Conservation (phyloP, 2,888 invertebrate genomes). For the Pristionchus maxplancki region DNA sequence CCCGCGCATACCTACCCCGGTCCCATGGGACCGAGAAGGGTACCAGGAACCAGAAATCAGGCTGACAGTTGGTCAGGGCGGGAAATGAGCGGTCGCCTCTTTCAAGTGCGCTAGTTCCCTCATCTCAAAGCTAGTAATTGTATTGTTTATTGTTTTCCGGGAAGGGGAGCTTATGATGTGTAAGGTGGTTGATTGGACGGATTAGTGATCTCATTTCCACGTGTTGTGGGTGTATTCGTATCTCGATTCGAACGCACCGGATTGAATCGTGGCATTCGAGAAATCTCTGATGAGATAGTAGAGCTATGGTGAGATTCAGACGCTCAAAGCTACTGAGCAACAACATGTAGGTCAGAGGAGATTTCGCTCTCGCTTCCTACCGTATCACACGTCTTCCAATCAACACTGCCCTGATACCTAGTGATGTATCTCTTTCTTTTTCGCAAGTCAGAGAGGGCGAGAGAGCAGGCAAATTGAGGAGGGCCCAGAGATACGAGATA, state of each 20-base stretch:
- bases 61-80: neutral
- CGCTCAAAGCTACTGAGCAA: too few species aligned
- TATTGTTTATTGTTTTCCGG: neutral
- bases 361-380: too few species aligned
- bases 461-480: neutral
- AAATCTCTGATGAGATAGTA: too few species aligned
- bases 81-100: neutral
- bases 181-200: neutral
- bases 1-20: too few species aligned
- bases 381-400: too few species aligned
- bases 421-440: neutral
- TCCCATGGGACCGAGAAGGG: neutral
- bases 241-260: neutral
- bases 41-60: neutral
- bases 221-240: neutral
- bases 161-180: neutral
- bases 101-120: constrained; percentile 6
- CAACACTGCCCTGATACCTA: too few species aligned
- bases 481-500: neutral
- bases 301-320: too few species aligned
- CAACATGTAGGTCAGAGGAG: too few species aligned
- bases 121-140: neutral
- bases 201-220: constrained; percentile 18
- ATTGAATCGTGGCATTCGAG: too few species aligned
- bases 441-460: neutral